phyloP scores from a whole-genome alignment of 2,113 vertebrate genomes.

The Paramormyrops kingsleyae region DNA sequence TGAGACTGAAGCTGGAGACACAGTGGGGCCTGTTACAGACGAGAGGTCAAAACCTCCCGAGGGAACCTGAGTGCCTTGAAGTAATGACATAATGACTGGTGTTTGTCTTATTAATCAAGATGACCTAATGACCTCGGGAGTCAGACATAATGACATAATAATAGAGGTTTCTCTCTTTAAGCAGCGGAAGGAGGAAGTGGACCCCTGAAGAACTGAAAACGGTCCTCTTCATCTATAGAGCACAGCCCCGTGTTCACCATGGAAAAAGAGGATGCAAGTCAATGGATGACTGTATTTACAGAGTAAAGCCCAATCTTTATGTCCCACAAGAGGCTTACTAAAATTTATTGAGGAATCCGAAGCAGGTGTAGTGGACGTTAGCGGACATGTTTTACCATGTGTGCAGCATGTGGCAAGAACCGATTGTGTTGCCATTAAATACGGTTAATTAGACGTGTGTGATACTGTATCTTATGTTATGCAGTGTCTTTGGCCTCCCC shows the following conservation, averaged over 20 bases:
- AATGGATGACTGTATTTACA: not conserved
- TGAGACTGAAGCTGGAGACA: conserved; percentile 45
- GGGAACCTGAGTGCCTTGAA: not conserved
- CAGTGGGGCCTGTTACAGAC: conserved; percentile 54
- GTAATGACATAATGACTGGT: not conserved
- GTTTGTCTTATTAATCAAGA: not conserved
- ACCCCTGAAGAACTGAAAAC: not conserved
- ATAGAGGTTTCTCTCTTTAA: not conserved
- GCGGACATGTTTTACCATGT: not conserved
- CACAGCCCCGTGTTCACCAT: not conserved
- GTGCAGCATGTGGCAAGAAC: not conserved
- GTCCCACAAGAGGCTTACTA: not conserved
- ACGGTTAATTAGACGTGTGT: not conserved
- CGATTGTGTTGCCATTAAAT: not conserved
- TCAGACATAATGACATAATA: not conserved
- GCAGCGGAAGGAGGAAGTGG: not conserved
- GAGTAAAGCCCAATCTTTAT: not conserved
- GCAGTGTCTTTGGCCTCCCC: not conserved
- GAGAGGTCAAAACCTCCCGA: conserved; percentile 32
- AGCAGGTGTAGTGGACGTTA: not conserved
- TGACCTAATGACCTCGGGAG: not conserved
- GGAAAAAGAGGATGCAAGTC: not conserved
- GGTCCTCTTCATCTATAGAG: not conserved
- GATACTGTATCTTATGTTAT: not conserved
- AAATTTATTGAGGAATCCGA: not conserved